phyloP scores from a whole-genome alignment of 2,797 vertebrate genomes.

The Notamacropus eugenii region DNA sequence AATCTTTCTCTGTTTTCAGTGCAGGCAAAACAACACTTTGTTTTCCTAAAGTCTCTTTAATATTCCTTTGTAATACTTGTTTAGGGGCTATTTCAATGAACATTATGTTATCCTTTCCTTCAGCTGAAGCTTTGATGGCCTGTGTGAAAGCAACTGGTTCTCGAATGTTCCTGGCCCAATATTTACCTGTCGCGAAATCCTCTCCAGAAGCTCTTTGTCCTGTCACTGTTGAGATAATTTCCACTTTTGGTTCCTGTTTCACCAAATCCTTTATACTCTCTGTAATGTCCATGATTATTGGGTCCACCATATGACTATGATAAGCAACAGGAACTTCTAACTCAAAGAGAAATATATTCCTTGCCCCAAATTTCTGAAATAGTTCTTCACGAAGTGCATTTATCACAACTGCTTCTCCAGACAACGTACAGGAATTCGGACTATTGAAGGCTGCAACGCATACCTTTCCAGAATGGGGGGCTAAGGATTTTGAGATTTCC shows the following conservation, averaged over 20 bases:
- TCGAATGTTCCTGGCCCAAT: slow-evolving; percentile 90
- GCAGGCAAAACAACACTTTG: slow-evolving; percentile 84
- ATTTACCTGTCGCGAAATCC: slow-evolving; percentile 88
- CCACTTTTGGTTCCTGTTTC: slow-evolving; percentile 81
- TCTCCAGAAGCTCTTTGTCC: slow-evolving; percentile 80
- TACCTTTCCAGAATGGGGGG: slow-evolving; percentile 83
- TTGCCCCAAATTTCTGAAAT: slow-evolving; percentile 77
- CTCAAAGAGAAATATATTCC: slow-evolving; percentile 88
- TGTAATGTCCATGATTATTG: slow-evolving; percentile 85
- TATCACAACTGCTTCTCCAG: slow-evolving; percentile 86
- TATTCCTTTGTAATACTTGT: slow-evolving; percentile 87
- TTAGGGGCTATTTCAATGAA: slow-evolving; percentile 93
- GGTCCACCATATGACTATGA: slow-evolving; percentile 92
- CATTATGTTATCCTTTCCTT: slow-evolving; percentile 75
- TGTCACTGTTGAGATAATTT: slow-evolving; percentile 91
- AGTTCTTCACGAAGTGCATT: slow-evolving; percentile 82
- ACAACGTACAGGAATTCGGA: slow-evolving; percentile 82
- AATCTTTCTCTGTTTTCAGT: slow-evolving; percentile 85
- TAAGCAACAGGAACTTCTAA: slow-evolving; percentile 90
- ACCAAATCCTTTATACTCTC: slow-evolving; percentile 83
- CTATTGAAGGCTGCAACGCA: slow-evolving; percentile 91
- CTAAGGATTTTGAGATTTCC: slow-evolving; percentile 83
- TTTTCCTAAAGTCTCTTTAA: slow-evolving; percentile 88
- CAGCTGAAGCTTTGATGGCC: slow-evolving; percentile 82
- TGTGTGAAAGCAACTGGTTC: slow-evolving; percentile 89